Percentiles rank a stretch among this genome's conserved stretches.
These are phyloP conservation scores for Cordilura impudica DNA, from an alignment of 2,888 invertebrate species.

Conservation along the genomic window DNA sequence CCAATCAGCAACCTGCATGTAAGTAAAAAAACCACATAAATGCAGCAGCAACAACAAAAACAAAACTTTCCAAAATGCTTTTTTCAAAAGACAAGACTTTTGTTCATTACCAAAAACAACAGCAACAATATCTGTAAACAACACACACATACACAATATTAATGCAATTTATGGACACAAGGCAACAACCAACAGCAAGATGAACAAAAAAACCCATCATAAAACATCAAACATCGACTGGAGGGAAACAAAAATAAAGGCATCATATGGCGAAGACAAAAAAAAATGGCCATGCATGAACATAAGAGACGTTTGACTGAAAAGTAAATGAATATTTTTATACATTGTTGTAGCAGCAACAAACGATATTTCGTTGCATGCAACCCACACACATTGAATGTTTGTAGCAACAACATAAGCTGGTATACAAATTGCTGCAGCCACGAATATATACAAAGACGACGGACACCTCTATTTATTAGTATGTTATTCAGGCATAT, in stretches of 20 bases:
- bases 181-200: conserved; percentile 8
- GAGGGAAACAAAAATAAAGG: no score
- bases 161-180: conserved; percentile 60
- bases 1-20: conserved; percentile 22
- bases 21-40: background rate
- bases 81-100: background rate
- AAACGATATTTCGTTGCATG: conserved; percentile 24
- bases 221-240: conserved; percentile 14
- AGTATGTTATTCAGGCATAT: conserved; percentile 13
- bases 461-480: conserved; percentile 14
- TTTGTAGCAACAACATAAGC: background rate
- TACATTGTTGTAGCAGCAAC: background rate
- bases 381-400: conserved; percentile 13
- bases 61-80: no score
- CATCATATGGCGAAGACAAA: background rate
- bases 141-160: conserved; percentile 37
- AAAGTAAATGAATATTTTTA: background rate
- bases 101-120: background rate
- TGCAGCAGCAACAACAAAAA: background rate
- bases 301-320: no score
- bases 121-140: background rate
- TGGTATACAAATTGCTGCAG: background rate
- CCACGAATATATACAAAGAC: background rate
- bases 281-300: background rate
- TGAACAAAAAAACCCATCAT: conserved; percentile 1